Base-by-base conservation (phyloP, 2,888 invertebrate genomes). In the Ectemnius lituratus region DNA sequence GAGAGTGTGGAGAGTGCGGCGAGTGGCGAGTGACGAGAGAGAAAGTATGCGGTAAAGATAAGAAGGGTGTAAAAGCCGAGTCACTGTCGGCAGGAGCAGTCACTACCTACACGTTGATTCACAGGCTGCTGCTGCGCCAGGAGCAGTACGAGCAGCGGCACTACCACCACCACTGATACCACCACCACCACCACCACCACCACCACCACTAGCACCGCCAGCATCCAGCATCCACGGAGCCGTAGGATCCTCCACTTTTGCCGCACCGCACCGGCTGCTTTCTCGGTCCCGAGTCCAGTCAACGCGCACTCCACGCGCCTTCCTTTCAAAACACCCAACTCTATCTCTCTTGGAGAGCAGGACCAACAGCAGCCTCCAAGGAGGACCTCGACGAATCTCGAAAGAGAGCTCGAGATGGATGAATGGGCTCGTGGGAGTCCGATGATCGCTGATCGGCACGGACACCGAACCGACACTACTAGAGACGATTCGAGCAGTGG, bases 121-220 rank as follows among this genome's bases (percentile, higher is more conserved):
- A 72, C 70, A 57, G 18, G 56, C 16, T 13, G 45, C 16, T 13
- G 45, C 52, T 13, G 45, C 52, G 46, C 1, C 59, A 69, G 57
- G 68, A 68, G 62, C n/a, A 18, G 37, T 52, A 27, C 18, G 49
- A 64, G 62, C 62, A 64, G 70, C 73, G 58, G 62, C 61, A 47
- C 28, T 5, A 20, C 8, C 37, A 46, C 27, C 37, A 65, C 69
- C 61, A 68, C 71, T 70, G 16, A 64, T 67, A 75, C 70, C 76
- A 76, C 73, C 69, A 73, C 73, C 62, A 67, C 67, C 63, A 62
- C 72, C n/a, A n/a, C n/a, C n/a, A n/a, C n/a, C n/a, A n/a, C n/a
- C 56, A 60, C 45, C 18, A 28, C 49, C 37, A 58, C 28, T 46
- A 64, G 56, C 73, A 56, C 65, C 57, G 45, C 65, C 27, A 52